These are phyloP conservation scores for Nannospalax galili DNA, from an alignment of 2,113 vertebrate genomes.

Conservation along the genomic window DNA sequence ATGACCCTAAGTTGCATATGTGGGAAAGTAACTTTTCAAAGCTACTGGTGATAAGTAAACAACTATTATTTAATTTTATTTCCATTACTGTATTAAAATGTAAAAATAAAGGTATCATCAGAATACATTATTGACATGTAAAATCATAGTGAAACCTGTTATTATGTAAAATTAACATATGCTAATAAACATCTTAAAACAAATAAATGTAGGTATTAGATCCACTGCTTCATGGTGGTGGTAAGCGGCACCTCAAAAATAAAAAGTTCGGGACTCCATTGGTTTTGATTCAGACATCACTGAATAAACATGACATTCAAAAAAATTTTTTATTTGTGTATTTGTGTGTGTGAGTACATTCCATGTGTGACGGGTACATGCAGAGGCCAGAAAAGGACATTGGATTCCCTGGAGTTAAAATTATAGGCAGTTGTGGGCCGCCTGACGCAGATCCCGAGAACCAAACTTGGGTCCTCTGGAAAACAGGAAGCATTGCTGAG, in stretches of 20 bases:
- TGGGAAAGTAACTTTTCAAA: not conserved
- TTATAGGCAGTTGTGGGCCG: not conserved
- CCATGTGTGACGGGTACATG: no score
- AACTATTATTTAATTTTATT: not conserved
- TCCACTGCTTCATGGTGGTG: not conserved
- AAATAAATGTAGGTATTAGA: conserved; percentile 3
- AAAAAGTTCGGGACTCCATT: not conserved
- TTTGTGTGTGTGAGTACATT: no score
- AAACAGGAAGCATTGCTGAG: not conserved
- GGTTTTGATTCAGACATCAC: not conserved
- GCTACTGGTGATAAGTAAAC: not conserved
- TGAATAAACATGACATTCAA: not conserved
- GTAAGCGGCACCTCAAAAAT: not conserved
- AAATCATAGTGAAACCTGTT: not conserved
- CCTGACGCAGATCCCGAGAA: not conserved
- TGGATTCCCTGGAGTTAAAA: not conserved
- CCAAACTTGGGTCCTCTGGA: not conserved
- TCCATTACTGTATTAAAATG: conserved; percentile 12
- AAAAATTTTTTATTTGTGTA: not conserved
- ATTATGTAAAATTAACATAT: not conserved
- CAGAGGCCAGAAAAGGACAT: not conserved
- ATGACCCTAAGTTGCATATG: not conserved
- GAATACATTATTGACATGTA: not conserved
- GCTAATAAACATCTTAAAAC: not conserved
- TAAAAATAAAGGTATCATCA: not conserved